Evolutionary conservation across 2,888 invertebrate genomes (phyloP).

Genomic region (Poecilobothrus nobilitatus): DNA sequence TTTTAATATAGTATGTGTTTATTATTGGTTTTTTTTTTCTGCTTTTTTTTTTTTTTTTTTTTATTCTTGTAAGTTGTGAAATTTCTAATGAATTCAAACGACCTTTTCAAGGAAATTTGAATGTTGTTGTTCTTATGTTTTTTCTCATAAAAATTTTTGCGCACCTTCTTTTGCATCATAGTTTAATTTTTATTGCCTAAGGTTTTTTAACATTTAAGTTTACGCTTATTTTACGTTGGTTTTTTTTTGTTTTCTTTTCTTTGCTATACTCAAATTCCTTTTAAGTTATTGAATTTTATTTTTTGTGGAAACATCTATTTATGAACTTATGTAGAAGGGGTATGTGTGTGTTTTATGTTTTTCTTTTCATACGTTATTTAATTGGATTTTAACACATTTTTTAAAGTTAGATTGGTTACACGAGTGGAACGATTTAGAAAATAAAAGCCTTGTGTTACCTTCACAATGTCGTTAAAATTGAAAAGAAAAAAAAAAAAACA

Average conservation of each 20-base stretch:
- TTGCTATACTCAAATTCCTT: no score
- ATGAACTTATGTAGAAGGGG: not conserved
- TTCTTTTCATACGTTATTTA: not conserved
- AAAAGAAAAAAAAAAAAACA: no score
- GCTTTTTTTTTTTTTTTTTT: no score
- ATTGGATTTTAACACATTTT: not conserved
- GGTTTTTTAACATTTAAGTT: not conserved
- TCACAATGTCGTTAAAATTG: not conserved
- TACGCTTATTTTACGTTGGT: not conserved
- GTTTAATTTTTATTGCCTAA: not conserved
- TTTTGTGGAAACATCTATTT: not conserved
- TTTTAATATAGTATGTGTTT: no score
- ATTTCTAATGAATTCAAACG: not conserved
- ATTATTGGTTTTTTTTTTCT: no score
- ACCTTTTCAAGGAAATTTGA: not conserved
- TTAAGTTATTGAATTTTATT: no score
- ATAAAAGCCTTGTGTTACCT: constrained; percentile 1
- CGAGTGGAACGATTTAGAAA: not conserved
- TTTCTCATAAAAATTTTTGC: not conserved
- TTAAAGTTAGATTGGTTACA: not conserved
- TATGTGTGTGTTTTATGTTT: not conserved
- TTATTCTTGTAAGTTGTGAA: no score
- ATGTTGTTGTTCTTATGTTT: not conserved
- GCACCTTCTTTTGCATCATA: not conserved
- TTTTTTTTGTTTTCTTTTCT: no score